Base-by-base conservation (phyloP, 2,888 invertebrate species). In the Drosophila colorata region DNA sequence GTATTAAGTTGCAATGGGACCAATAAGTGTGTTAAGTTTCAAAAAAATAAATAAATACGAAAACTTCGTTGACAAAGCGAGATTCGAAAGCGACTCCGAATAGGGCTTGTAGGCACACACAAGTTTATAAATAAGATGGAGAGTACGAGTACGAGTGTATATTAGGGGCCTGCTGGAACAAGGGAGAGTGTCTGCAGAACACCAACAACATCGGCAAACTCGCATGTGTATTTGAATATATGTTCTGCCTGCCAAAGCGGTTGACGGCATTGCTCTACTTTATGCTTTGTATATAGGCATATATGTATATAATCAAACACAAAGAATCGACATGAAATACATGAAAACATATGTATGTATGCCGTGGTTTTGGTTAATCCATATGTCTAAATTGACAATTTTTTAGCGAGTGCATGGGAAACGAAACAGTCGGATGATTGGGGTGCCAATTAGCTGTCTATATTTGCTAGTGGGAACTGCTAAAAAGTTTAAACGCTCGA, bases 41-140 rank as follows among this genome's bases (percentile, higher is more conserved):
- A n/a, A n/a, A n/a, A n/a, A n/a, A n/a, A n/a, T n/a, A n/a, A n/a
- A n/a, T n/a, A n/a, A n/a, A n/a, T n/a, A n/a, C n/a, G n/a, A n/a
- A n/a, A n/a, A n/a, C n/a, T n/a, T n/a, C n/a, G n/a, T n/a, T n/a
- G n/a, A n/a, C n/a, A n/a, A n/a, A n/a, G n/a, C n/a, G n/a, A n/a
- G n/a, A n/a, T n/a, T n/a, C n/a, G n/a, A n/a, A n/a, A n/a, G n/a
- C n/a, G n/a, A n/a, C n/a, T n/a, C n/a, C n/a, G n/a, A n/a, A n/a
- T 78, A 66, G 64, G 43, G 48, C 61, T 59, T 20, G 77, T 40
- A 69, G 63, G 69, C 85, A 59, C 64, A 81, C 66, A 81, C 47
- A 56, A 74, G 78, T 72, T 78, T 82, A 82, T 85, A 82, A 82
- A 82, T 82, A 82, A 82, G 74, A 68, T 52, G 66, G 67, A 68